These are phyloP conservation scores for Gobio gobio DNA, from an alignment of 2,113 vertebrate genomes.

Conservation along the genomic window DNA sequence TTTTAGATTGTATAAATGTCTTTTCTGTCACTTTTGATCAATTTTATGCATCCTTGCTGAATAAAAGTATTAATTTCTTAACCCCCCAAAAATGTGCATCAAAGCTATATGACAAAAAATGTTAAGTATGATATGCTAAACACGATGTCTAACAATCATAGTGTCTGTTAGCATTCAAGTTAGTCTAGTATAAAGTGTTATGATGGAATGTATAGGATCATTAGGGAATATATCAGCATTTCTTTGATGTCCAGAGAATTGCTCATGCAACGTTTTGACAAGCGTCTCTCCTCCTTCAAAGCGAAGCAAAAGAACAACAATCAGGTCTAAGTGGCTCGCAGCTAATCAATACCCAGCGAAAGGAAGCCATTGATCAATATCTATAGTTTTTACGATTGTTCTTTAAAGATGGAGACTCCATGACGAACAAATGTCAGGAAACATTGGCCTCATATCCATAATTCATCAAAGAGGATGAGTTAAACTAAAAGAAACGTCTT, in stretches of 20 bases:
- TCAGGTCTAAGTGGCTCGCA: constrained; percentile 59
- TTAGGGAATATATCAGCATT: background rate
- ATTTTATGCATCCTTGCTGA: background rate
- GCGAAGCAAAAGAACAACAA: constrained; percentile 39
- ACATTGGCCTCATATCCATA: constrained; percentile 75
- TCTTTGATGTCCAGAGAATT: background rate
- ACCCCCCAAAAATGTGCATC: background rate
- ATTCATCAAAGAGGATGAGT: constrained; percentile 72
- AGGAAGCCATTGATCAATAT: constrained; percentile 66
- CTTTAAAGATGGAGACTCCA: constrained; percentile 60
- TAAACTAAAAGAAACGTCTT: constrained; percentile 61
- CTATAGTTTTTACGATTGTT: constrained; percentile 64
- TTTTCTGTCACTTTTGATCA: too few relatives aligned
- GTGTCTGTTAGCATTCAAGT: background rate
- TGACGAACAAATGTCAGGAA: constrained; percentile 69
- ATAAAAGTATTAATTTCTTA: background rate
- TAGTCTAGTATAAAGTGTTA: background rate
- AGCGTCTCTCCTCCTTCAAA: constrained; percentile 8
- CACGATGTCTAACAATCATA: background rate
- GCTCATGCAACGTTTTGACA: constrained; percentile 7
- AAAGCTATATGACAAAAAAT: background rate
- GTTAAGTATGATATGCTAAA: background rate
- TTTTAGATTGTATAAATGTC: too few relatives aligned
- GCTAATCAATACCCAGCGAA: constrained; percentile 68
- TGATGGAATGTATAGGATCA: background rate